Evolutionary conservation across 1,140 invertebrate species (phyloP).

Genomic region (Alviniconcha marisindica): DNA sequence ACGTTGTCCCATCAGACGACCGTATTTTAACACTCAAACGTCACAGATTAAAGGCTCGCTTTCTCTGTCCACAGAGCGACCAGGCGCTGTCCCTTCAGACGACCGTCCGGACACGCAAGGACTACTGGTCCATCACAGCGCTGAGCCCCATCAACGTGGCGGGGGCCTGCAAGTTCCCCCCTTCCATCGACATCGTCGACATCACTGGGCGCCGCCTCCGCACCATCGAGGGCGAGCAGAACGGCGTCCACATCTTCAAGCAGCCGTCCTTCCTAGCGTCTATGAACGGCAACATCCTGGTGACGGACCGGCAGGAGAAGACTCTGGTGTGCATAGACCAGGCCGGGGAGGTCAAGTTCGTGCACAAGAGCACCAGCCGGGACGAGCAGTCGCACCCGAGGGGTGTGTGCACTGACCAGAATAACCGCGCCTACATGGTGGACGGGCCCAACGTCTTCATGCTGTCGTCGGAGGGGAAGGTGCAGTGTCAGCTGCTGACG

Average conservation of each 20-base stretch:
- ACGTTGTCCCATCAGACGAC: too few species aligned
- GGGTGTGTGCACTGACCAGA: conserved; percentile 24
- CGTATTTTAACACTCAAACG: too few species aligned
- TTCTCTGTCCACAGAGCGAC: conserved; percentile 17
- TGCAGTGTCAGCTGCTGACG: conserved; percentile 32
- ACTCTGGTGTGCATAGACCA: conserved; percentile 34
- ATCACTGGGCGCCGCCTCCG: conserved; percentile 35
- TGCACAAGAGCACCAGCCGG: not conserved
- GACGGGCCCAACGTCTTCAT: conserved; percentile 18
- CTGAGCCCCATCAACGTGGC: conserved; percentile 43
- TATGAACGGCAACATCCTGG: conserved; percentile 34
- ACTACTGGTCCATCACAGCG: conserved; percentile 42
- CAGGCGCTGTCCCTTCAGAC: conserved; percentile 33
- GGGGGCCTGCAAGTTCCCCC: conserved; percentile 37
- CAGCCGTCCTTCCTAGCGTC: conserved; percentile 28
- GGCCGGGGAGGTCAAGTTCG: conserved; percentile 20
- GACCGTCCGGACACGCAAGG: conserved; percentile 25
- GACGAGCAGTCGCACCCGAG: not conserved
- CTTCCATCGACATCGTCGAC: conserved; percentile 43
- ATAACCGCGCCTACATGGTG: conserved; percentile 25
- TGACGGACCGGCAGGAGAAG: conserved; percentile 30
- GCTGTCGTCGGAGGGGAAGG: conserved; percentile 35
- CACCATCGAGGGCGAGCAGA: conserved; percentile 30
- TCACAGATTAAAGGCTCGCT: too few species aligned
- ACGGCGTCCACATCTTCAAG: conserved; percentile 25